Evolutionary conservation across 2,113 vertebrate species (phyloP).

Genomic region (Talpa occidentalis): DNA sequence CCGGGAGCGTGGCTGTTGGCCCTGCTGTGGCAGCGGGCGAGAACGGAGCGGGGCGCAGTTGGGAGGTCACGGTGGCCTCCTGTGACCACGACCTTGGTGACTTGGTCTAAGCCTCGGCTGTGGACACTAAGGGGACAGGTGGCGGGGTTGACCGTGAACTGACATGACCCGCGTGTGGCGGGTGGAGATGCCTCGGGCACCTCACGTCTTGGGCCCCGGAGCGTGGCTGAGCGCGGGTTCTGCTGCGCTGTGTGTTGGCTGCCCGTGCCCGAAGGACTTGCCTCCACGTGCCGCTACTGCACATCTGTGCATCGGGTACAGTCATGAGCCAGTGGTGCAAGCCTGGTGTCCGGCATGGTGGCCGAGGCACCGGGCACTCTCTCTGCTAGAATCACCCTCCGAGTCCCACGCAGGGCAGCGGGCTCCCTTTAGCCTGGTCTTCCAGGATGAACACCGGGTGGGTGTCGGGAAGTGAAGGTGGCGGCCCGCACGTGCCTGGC

Average conservation of each 20-base stretch:
- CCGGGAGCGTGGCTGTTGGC: background rate
- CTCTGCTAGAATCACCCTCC: accelerated
- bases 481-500: too few species aligned
- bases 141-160: accelerated
- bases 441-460: too few species aligned
- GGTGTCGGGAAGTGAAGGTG: too few species aligned
- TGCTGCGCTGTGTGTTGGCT: background rate
- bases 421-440: background rate
- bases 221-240: background rate
- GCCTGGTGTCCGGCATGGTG: accelerated
- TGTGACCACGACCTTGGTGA: background rate
- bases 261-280: background rate
- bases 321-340: accelerated
- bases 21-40: accelerated
- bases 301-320: background rate
- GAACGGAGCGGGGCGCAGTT: background rate
- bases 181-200: background rate
- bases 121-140: background rate
- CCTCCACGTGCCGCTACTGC: background rate
- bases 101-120: background rate
- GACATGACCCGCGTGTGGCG: accelerated
- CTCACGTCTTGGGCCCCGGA: background rate
- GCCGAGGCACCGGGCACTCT: accelerated
- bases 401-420: background rate
- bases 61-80: background rate